Evolutionary conservation across 2,888 invertebrate species (phyloP).

Genomic region (Sphaeridia pumilis): DNA sequence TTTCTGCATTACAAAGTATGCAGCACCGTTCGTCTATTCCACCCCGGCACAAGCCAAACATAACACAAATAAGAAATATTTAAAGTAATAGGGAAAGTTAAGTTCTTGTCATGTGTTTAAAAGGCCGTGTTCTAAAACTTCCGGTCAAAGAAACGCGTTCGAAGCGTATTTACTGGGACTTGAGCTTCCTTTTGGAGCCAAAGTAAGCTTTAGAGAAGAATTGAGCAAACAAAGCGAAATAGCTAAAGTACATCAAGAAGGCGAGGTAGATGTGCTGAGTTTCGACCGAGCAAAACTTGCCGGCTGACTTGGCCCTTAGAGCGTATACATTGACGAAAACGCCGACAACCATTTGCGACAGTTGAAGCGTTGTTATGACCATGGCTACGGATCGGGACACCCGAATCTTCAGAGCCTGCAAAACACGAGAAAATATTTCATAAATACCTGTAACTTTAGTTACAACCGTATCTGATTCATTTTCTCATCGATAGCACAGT

Average conservation of each 20-base stretch:
- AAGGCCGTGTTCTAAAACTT: too few species aligned
- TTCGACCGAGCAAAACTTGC: constrained; percentile 68
- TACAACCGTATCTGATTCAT: not conserved
- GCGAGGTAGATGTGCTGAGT: constrained; percentile 73
- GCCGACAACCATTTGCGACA: constrained; percentile 88
- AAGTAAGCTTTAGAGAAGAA: constrained; percentile 84
- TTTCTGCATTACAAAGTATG: too few species aligned
- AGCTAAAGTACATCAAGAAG: constrained; percentile 86
- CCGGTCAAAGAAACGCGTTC: too few species aligned
- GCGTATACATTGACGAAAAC: constrained; percentile 81
- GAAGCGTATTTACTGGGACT: too few species aligned
- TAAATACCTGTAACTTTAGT: constrained; percentile 43
- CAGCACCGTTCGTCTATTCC: too few species aligned
- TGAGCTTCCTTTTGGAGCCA: too few species aligned
- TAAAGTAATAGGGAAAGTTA: too few species aligned
- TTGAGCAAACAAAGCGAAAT: constrained; percentile 79
- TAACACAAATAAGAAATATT: too few species aligned
- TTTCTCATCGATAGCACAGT: not conserved
- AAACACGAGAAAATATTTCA: not conserved
- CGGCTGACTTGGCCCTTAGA: constrained; percentile 45
- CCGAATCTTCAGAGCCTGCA: constrained; percentile 21
- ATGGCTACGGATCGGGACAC: constrained; percentile 68
- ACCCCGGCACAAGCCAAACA: too few species aligned
- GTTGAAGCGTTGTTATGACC: constrained; percentile 81
- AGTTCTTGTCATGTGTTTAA: too few species aligned